Conservation (phyloP, 2,113 vertebrate species). For the Cyanistes caeruleus region DNA sequence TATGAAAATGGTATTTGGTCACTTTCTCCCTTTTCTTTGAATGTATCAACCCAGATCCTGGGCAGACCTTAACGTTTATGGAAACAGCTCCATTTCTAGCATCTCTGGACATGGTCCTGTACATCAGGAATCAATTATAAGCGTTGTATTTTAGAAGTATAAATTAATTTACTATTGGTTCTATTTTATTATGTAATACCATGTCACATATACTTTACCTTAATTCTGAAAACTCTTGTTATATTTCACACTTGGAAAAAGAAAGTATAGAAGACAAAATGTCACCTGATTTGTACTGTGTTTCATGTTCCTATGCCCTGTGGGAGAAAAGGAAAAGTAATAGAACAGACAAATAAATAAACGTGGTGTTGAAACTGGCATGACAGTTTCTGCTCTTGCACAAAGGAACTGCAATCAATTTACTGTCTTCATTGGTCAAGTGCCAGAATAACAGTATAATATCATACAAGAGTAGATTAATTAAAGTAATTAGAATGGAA, state of each 20-base stretch:
- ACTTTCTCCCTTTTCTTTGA: background rate
- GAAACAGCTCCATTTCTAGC: background rate
- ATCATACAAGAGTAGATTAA: constrained; percentile 79
- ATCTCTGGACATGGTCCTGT: background rate
- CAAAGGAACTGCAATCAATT: constrained; percentile 65
- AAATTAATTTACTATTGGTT: background rate
- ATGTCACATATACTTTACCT: background rate
- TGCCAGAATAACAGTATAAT: constrained; percentile 76
- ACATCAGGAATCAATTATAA: background rate
- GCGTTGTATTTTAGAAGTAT: background rate
- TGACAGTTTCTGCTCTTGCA: constrained; percentile 36
- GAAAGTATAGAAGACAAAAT: constrained; percentile 4
- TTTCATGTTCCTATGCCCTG: constrained; percentile 54
- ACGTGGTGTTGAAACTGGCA: constrained; percentile 41
- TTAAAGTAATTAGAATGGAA: constrained; percentile 82
- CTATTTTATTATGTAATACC: background rate
- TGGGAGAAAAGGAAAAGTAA: constrained; percentile 64
- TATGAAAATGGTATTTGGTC: background rate
- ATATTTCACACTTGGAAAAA: constrained; percentile 18
- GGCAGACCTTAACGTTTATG: background rate
- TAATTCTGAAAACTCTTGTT: background rate
- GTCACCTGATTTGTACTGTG: constrained; percentile 11
- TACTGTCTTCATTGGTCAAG: constrained; percentile 54
- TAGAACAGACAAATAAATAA: constrained; percentile 69
- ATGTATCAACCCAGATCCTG: background rate